Conservation (phyloP, 2,797 vertebrate species). For the Pseudochirops cupreus region DNA sequence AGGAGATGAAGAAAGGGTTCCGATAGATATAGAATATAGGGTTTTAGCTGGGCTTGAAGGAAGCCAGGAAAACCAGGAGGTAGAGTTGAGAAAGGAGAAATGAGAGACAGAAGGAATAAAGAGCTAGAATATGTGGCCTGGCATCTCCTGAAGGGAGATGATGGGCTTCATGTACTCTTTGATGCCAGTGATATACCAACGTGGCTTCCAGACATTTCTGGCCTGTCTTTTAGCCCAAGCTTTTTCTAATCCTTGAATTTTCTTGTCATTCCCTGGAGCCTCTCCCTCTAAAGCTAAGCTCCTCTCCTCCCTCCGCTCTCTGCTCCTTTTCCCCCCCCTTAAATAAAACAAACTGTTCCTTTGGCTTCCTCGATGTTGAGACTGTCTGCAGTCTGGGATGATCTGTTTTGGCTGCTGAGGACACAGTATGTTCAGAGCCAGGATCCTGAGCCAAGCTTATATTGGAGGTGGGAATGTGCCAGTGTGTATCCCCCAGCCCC, state of each 20-base stretch:
- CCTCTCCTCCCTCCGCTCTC: not conserved
- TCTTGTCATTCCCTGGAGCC: not conserved
- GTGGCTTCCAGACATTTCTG: not conserved
- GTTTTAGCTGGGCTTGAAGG: not conserved
- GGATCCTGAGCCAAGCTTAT: not conserved
- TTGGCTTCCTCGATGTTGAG: not conserved
- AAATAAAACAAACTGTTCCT: conserved; percentile 12
- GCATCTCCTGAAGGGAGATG: not conserved
- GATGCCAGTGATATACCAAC: not conserved
- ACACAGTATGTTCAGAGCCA: not conserved
- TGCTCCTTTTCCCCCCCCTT: not conserved
- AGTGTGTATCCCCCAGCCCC: not conserved
- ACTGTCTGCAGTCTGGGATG: conserved; percentile 6
- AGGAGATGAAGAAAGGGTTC: not conserved
- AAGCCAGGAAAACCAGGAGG: not conserved
- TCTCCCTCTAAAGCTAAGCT: not conserved
- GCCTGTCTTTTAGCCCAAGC: not conserved
- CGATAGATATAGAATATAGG: not conserved
- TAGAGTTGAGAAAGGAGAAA: not conserved
- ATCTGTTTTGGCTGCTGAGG: conserved; percentile 3
- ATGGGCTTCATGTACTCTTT: not conserved
- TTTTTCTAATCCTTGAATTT: not conserved
- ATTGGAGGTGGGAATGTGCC: not conserved
- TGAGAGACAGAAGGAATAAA: not conserved
- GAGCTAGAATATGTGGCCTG: not conserved